These are phyloP conservation scores for Dyspetes luteomarginatus DNA, from an alignment of 2,888 invertebrate species.

Conservation along the genomic window DNA sequence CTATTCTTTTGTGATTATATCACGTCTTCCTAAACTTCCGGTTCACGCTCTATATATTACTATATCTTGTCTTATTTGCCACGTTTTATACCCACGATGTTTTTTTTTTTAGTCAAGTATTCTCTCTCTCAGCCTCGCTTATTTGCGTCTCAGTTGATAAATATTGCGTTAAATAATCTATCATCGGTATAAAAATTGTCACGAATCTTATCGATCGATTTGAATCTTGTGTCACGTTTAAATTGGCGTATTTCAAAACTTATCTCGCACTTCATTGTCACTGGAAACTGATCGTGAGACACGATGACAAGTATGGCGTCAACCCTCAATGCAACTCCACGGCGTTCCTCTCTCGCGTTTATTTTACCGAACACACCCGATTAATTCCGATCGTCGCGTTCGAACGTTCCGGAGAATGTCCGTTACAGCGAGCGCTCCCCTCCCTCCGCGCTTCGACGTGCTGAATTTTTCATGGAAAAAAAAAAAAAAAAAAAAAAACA, in stretches of 20 bases:
- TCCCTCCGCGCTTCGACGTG: neutral
- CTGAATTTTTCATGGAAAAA: neutral
- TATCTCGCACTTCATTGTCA: slow-evolving; percentile 29
- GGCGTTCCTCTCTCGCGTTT: slow-evolving; percentile 27
- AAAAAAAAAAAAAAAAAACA: slow-evolving; percentile 14
- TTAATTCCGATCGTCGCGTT: slow-evolving; percentile 51
- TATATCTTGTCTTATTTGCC: too few species aligned
- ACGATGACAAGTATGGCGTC: slow-evolving; percentile 38
- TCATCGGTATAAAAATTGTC: neutral
- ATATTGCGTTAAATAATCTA: neutral
- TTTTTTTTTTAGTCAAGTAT: too few species aligned
- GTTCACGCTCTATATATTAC: neutral
- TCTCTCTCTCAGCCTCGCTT: too few species aligned
- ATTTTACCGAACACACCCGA: slow-evolving; percentile 45
- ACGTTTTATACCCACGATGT: too few species aligned
- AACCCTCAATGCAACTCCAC: neutral
- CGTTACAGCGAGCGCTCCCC: slow-evolving; percentile 15
- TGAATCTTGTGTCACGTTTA: neutral
- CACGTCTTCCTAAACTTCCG: neutral
- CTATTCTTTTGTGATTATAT: neutral
- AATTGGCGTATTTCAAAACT: neutral
- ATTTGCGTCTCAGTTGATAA: neutral
- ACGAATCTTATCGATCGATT: neutral
- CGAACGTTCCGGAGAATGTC: slow-evolving; percentile 42
- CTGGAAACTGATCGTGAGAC: neutral